Evolutionary conservation across 1,140 invertebrate genomes (phyloP).

Genomic region (Anoplophora glabripennis): DNA sequence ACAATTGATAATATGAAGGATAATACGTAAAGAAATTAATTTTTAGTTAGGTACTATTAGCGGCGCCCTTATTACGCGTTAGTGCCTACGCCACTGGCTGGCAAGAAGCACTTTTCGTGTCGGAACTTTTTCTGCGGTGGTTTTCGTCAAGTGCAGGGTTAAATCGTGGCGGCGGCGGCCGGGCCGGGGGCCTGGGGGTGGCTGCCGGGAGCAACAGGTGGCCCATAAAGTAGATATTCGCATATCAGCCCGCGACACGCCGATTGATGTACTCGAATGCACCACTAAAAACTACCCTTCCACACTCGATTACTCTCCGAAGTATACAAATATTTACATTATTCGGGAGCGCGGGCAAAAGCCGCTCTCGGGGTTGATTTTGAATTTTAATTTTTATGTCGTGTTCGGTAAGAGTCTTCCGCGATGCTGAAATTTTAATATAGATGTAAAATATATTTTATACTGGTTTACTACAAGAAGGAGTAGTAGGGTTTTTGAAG

Average conservation of each 20-base stretch:
- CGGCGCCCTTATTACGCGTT: too few relatives aligned
- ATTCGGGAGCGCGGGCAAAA: slow-evolving; percentile 11
- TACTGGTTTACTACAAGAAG: too few relatives aligned
- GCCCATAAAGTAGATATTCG: slow-evolving; percentile 48
- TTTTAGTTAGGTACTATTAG: too few relatives aligned
- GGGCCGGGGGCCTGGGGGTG: slow-evolving; percentile 17
- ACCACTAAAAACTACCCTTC: slow-evolving; percentile 37
- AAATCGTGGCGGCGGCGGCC: slow-evolving; percentile 36
- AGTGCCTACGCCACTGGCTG: not conserved
- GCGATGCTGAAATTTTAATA: too few relatives aligned
- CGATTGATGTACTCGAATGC: slow-evolving; percentile 45
- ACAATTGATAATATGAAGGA: too few relatives aligned
- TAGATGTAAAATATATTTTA: too few relatives aligned
- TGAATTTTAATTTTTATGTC: not conserved
- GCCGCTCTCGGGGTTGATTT: not conserved
- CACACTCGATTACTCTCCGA: slow-evolving; percentile 31
- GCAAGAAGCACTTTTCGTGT: slow-evolving; percentile 10
- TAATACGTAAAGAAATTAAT: too few relatives aligned
- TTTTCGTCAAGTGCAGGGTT: slow-evolving; percentile 42
- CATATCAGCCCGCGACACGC: slow-evolving; percentile 44
- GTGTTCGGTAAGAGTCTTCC: too few relatives aligned
- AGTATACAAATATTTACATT: slow-evolving; percentile 36
- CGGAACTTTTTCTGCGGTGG: slow-evolving; percentile 17
- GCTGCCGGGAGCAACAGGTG: slow-evolving; percentile 39
- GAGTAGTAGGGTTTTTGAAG: too few relatives aligned